Evolutionary conservation across 2,888 invertebrate genomes (phyloP).

Genomic region (Eupithecia exiguata): DNA sequence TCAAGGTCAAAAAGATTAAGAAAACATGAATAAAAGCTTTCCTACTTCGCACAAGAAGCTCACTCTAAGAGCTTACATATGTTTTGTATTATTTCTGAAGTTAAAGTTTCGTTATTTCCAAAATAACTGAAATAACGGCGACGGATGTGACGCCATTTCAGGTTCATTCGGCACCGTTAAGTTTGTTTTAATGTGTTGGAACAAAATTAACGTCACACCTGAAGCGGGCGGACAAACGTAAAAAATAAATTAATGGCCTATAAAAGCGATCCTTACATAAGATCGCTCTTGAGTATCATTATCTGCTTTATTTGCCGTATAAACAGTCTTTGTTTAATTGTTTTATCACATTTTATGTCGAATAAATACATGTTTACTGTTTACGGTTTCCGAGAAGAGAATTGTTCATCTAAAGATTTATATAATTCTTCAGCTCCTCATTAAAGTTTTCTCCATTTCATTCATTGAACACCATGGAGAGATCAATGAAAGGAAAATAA

Average conservation of each 20-base stretch:
- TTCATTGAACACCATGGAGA: not conserved
- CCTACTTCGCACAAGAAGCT: not conserved
- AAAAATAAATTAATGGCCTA: conserved; percentile 59
- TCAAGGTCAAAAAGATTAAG: not conserved
- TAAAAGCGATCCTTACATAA: conserved; percentile 57
- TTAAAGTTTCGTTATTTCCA: not conserved
- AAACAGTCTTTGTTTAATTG: conserved; percentile 17
- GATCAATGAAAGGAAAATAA: not conserved
- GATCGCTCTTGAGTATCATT: conserved; percentile 51
- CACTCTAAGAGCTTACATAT: not conserved
- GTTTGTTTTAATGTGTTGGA: conserved; percentile 63
- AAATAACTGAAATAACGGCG: not conserved
- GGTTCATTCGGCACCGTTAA: conserved; percentile 52
- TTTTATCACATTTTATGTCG: not conserved
- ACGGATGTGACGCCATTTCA: conserved; percentile 20
- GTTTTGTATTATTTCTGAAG: not conserved
- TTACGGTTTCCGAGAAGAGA: not conserved
- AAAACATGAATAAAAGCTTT: not conserved
- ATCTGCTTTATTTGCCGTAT: conserved; percentile 33
- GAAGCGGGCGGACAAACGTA: conserved; percentile 55
- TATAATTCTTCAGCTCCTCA: not conserved
- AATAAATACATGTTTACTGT: conserved; percentile 9
- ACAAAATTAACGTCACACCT: conserved; percentile 68
- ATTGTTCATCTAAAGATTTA: not conserved
- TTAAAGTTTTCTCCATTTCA: not conserved